phyloP scores from a whole-genome alignment of 2,113 vertebrate genomes.

The Zingel zingel region DNA sequence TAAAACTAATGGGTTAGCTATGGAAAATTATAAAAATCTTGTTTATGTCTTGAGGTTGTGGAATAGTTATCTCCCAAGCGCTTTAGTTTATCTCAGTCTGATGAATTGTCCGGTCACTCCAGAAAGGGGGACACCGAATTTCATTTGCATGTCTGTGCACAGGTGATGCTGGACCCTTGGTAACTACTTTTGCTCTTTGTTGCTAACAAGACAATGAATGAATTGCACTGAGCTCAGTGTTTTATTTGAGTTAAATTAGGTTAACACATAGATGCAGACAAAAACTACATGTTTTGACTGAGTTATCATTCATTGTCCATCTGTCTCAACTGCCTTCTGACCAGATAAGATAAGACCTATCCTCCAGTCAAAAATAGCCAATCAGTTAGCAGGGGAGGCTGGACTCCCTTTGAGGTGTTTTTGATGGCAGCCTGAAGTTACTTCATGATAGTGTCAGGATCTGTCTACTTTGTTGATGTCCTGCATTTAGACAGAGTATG shows the following conservation, averaged over 20 bases:
- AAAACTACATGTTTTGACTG: background rate
- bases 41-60: background rate
- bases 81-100: background rate
- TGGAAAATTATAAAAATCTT: background rate
- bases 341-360: background rate
- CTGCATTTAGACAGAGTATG: background rate
- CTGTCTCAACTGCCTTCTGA: background rate
- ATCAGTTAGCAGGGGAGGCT: background rate
- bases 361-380: background rate
- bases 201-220: background rate
- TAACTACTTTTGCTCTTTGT: background rate
- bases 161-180: background rate
- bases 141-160: background rate
- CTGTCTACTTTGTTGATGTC: background rate
- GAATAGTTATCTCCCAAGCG: background rate
- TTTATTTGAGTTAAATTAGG: background rate
- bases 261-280: background rate
- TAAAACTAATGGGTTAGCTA: slow-evolving; percentile 84
- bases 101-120: background rate
- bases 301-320: background rate
- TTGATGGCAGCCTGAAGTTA: background rate
- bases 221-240: background rate
- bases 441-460: background rate
- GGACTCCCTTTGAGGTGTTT: background rate
- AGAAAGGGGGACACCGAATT: background rate